Evolutionary conservation across 2,797 vertebrate species (phyloP), one percentile per base, ranked within the genome.

Genomic region (Coreius guichenoti): DNA sequence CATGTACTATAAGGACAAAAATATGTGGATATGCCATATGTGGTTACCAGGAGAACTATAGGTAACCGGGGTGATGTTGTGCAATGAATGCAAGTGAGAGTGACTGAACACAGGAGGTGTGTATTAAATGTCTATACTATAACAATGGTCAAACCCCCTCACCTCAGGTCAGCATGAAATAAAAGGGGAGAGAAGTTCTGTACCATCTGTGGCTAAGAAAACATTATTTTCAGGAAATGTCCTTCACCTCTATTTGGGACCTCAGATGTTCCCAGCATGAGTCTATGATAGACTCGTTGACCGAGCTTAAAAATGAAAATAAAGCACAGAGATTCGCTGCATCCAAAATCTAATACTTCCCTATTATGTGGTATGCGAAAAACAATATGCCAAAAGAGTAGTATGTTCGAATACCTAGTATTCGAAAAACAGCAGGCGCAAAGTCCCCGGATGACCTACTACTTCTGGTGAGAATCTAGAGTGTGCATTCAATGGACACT

Each of bases 11-110:
- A 58, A 61, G n/a, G 12, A 12, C n/a, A 63, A 61, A 61, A 61
- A 5, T 26, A 14, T 63, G 13, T 63, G n/a, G 58, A 29, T 29
- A 26, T 80, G 26, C 12, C 43, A 84, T 82, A 81, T 63, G 58
- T 77, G 83, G 89, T 89, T 87, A 79, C 87, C 89, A 81, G 80
- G 87, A 87, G 83, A 88, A 88, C 89, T 68, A 39, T 39, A 73
- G 76, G 83, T 77, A 87, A 77, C 80, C 61, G 21, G 79, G 80
- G 82, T 80, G 68, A 80, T 69, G 70, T 49, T 76, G 45, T 68
- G 51, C 29, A 61, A 80, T 68, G 54, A 87, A 54, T 16, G 33
- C 21, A 54, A 47, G 61, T 63, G 26, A 54, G 51, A 81, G 65
- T 68, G 47, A 58, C 31, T 74, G 76, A 61, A 73, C 56, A 65